phyloP scores from a whole-genome alignment of 2,888 invertebrate genomes.

The Microctonus aethiopoides region DNA sequence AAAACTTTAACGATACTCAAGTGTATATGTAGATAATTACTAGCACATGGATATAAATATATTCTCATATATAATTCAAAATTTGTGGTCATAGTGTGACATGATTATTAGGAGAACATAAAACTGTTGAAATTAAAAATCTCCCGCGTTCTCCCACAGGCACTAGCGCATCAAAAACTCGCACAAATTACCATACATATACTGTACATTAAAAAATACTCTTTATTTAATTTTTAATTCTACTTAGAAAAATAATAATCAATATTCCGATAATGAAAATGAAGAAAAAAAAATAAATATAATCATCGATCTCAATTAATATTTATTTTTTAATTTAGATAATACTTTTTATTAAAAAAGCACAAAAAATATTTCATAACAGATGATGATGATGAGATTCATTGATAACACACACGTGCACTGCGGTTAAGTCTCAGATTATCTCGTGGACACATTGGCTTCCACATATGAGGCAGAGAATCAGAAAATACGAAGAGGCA shows the following conservation, averaged over 20 bases:
- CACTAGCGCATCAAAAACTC: too few relatives aligned
- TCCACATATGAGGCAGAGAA: constrained; percentile 64
- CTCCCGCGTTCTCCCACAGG: too few relatives aligned
- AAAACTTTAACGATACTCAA: too few relatives aligned
- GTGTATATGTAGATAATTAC: too few relatives aligned
- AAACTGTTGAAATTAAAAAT: constrained; percentile 14
- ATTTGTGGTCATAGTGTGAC: constrained; percentile 46
- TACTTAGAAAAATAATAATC: constrained; percentile 12
- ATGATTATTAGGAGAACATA: constrained; percentile 47
- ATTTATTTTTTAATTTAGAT: not conserved
- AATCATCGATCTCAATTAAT: not conserved
- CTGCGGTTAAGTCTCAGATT: constrained; percentile 44
- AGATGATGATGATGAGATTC: not conserved
- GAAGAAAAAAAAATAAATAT: not conserved
- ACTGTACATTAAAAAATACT: too few relatives aligned
- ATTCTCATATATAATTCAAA: constrained; percentile 29
- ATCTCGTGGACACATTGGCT: constrained; percentile 57
- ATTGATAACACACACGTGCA: not conserved
- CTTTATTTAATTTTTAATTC: too few relatives aligned
- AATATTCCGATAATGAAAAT: not conserved
- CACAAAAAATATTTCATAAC: constrained; percentile 34
- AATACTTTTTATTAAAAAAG: not conserved
- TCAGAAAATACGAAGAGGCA: constrained; percentile 53
- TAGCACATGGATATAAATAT: too few relatives aligned
- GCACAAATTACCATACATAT: too few relatives aligned